Percentiles rank a stretch among this genome's conserved stretches.
phyloP scores from a whole-genome alignment of 2,888 invertebrate genomes.

The Cataglyphis altisquamis region DNA sequence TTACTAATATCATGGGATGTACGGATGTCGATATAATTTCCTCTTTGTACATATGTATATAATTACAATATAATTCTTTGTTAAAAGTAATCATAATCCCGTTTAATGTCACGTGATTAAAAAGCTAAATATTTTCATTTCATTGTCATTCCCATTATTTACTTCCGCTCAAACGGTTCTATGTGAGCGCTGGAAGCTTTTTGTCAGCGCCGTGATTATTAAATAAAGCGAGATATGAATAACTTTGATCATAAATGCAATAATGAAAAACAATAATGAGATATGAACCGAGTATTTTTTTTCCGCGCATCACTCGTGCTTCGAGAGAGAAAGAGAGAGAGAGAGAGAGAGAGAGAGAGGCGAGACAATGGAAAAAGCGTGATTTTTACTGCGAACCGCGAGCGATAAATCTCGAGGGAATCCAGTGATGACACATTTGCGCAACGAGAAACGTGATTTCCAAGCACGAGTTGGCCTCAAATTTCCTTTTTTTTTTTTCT shows the following conservation, averaged over 20 bases:
- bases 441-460: conserved; percentile 38
- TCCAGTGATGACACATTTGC: conserved; percentile 41
- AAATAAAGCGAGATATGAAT: conserved; percentile 26
- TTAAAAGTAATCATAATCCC: not conserved
- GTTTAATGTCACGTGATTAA: conserved; percentile 20
- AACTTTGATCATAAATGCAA: conserved; percentile 30
- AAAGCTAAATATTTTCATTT: conserved; percentile 14
- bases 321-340: not conserved
- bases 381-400: not conserved
- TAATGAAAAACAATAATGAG: conserved; percentile 31
- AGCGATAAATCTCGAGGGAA: conserved; percentile 37
- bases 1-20: conserved; percentile 34
- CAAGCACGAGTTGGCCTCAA: conserved; percentile 12
- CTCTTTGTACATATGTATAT: not conserved
- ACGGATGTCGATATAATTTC: not conserved
- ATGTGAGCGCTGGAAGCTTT: not conserved
- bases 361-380: conserved; percentile 20
- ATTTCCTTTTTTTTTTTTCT: conserved; percentile 16
- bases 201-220: conserved; percentile 3
- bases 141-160: conserved; percentile 25
- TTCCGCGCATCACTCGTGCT: no score
- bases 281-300: conserved; percentile 23
- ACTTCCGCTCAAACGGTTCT: not conserved
- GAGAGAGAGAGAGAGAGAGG: not conserved
- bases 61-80: not conserved